Evolutionary conservation across 1,140 invertebrate genomes (phyloP).

Genomic region (Nautilus pompilius): DNA sequence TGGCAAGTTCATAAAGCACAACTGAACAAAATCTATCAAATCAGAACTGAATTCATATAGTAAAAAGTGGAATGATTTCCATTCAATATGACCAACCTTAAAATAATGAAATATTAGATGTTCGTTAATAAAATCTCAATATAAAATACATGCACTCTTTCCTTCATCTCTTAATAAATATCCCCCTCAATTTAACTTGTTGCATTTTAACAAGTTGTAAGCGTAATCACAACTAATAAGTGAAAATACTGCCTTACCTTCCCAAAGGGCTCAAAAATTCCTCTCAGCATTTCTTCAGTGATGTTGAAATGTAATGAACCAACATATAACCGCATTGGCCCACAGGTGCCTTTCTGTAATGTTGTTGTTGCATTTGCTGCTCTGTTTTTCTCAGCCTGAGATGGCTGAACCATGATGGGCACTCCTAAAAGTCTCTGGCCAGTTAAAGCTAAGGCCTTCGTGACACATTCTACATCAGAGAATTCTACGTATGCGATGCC

Average conservation of each 20-base stretch:
- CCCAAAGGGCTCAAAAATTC: constrained; percentile 99
- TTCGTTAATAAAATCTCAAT: too few relatives aligned
- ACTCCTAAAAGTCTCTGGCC: constrained; percentile 95
- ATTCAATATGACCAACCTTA: too few relatives aligned
- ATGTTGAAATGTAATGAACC: constrained; percentile 99
- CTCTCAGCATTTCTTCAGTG: constrained; percentile 96
- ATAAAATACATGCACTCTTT: too few relatives aligned
- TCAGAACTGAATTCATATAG: too few relatives aligned
- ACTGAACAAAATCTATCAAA: too few relatives aligned
- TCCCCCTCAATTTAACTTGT: too few relatives aligned
- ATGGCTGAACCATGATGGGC: constrained; percentile 97
- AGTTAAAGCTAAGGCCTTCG: constrained; percentile 91
- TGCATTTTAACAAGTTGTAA: not conserved
- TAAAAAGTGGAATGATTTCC: too few relatives aligned
- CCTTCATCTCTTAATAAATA: too few relatives aligned
- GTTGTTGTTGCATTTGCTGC: constrained; percentile 63
- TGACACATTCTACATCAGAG: constrained; percentile 94
- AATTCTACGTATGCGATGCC: constrained; percentile 99
- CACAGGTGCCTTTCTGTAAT: constrained; percentile 58
- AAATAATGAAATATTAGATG: too few relatives aligned
- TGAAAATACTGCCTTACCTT: constrained; percentile 59
- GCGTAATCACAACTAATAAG: not conserved
- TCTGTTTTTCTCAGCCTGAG: constrained; percentile 97
- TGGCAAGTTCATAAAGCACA: too few relatives aligned
- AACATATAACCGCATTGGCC: constrained; percentile 95